phyloP scores from a whole-genome alignment of 2,888 invertebrate genomes.

The Keiferia lycopersicella region DNA sequence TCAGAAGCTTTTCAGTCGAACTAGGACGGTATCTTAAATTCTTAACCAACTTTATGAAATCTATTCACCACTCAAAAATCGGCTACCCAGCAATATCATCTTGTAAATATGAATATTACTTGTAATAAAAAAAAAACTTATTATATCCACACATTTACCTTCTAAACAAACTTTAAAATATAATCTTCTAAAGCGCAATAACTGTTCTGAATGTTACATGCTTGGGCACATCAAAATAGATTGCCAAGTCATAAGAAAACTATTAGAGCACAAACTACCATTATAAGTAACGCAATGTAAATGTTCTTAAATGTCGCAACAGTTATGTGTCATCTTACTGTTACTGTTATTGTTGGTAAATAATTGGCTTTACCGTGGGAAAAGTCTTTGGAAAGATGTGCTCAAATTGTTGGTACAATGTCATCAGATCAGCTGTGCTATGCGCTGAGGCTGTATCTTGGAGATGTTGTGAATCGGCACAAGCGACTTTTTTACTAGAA shows the following conservation, averaged over 20 bases:
- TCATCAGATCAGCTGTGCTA: conserved; percentile 19
- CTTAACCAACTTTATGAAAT: too few relatives aligned
- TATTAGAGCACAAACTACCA: conserved; percentile 3
- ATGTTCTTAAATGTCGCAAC: conserved; percentile 26
- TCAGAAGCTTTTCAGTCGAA: too few relatives aligned
- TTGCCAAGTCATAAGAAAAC: conserved; percentile 15
- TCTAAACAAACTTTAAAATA: neutral
- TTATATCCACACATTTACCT: neutral
- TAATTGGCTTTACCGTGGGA: conserved; percentile 20
- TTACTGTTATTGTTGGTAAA: conserved; percentile 18
- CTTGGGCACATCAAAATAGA: conserved; percentile 13
- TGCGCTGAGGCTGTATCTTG: neutral
- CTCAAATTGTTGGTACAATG: conserved; percentile 16
- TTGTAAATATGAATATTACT: too few relatives aligned
- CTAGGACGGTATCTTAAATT: too few relatives aligned
- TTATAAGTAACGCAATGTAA: conserved; percentile 12
- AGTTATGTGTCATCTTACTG: conserved; percentile 28
- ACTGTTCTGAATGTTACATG: neutral
- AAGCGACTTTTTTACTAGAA: neutral
- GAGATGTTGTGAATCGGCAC: conserved; percentile 5
- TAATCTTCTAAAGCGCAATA: neutral
- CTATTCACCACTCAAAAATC: too few relatives aligned
- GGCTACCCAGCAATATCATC: too few relatives aligned
- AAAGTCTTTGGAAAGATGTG: conserved; percentile 15
- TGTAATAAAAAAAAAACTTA: too few relatives aligned